Evolutionary conservation across 2,797 vertebrate genomes (phyloP).

Genomic region (Megaceryle alcyon): DNA sequence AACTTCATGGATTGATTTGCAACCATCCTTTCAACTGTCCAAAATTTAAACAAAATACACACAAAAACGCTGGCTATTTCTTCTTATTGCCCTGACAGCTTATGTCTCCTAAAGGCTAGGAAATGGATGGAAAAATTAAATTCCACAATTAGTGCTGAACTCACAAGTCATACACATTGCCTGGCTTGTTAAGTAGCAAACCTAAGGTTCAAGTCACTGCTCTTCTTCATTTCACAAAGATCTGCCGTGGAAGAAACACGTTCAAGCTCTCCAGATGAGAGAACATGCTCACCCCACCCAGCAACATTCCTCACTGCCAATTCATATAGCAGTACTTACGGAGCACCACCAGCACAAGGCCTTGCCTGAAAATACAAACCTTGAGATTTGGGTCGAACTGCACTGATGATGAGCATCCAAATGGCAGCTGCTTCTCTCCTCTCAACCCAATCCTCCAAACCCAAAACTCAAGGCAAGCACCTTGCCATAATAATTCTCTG

Average conservation of each 20-base stretch:
- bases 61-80: not conserved
- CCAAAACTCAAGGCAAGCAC: not conserved
- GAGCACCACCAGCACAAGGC: not conserved
- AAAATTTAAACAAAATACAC: slow-evolving; percentile 3
- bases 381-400: not conserved
- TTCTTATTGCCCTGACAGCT: not conserved
- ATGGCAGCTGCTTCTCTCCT: not conserved
- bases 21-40: not conserved
- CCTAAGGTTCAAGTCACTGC: not conserved
- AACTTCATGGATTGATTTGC: not conserved
- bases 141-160: not conserved
- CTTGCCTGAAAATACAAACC: not conserved
- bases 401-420: not conserved
- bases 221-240: not conserved
- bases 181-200: slow-evolving; percentile 1
- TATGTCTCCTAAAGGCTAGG: not conserved
- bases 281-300: not conserved
- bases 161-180: not conserved
- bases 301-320: not conserved
- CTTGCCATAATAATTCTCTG: not conserved
- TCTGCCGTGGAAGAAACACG: not conserved
- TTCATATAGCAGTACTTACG: not conserved
- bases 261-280: not conserved
- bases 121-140: not conserved
- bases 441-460: not conserved